phyloP scores from a whole-genome alignment of 2,113 vertebrate species.

The Rhinolophus ferrumequinum region DNA sequence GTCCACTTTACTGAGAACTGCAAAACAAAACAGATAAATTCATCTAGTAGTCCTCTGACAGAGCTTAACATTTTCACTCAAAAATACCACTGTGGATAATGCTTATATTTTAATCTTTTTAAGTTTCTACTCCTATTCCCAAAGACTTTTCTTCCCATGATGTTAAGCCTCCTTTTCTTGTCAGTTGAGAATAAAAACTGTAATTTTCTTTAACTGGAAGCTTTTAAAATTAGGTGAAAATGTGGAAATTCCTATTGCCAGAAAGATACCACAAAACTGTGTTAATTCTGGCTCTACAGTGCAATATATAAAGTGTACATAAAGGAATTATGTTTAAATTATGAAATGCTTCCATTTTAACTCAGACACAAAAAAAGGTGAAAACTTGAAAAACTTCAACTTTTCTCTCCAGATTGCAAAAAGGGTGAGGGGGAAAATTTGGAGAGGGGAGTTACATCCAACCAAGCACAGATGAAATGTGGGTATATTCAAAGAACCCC shows the following conservation, averaged over 20 bases:
- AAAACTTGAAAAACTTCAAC: neutral
- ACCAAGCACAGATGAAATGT: neutral
- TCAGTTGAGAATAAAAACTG: neutral
- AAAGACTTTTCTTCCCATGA: neutral
- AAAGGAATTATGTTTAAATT: neutral
- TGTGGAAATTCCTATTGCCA: neutral
- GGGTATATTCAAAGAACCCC: neutral
- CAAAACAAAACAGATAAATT: neutral
- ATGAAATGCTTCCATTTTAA: neutral
- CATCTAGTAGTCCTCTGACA: neutral
- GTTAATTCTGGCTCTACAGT: neutral
- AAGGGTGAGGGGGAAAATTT: rapidly evolving
- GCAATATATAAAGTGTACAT: neutral
- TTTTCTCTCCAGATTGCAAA: conserved; percentile 16
- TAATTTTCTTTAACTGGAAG: neutral
- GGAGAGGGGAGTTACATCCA: neutral
- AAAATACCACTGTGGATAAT: neutral
- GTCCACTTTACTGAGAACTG: neutral
- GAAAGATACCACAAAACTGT: neutral
- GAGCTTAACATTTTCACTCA: neutral
- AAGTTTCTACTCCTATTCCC: neutral
- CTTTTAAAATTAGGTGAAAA: conserved; percentile 30
- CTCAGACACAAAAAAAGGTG: neutral
- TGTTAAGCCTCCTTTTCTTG: neutral
- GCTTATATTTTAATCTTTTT: neutral